A percentile compares a stretch with the other conserved stretches of the same genome.
Evolutionary conservation across 1,140 invertebrate genomes (phyloP).

Genomic region (Macrobrachium nipponense): DNA sequence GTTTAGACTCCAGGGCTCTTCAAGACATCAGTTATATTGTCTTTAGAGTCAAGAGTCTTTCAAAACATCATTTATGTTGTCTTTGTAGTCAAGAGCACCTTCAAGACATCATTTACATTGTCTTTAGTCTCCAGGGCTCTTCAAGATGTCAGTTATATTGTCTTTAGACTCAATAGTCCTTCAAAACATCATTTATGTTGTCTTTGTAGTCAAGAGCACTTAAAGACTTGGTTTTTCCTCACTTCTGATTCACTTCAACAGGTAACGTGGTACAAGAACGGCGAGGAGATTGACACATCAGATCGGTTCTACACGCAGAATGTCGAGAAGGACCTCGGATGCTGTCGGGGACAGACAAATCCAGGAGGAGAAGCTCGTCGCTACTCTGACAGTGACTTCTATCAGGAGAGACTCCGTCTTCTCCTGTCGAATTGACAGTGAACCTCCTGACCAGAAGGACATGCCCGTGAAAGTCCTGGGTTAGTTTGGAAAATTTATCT

Average conservation of each 20-base stretch:
- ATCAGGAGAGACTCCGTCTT: constrained; percentile 28
- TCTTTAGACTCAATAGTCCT: neutral
- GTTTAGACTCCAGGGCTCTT: no score
- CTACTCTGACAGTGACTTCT: constrained; percentile 22
- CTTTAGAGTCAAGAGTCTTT: no score
- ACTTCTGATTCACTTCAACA: neutral
- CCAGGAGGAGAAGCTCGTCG: constrained; percentile 8
- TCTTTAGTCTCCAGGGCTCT: no score
- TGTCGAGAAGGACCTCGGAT: neutral
- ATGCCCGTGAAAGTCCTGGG: constrained; percentile 26
- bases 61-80: no score
- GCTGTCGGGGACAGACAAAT: neutral
- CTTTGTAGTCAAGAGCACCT: no score
- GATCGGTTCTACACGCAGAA: constrained; percentile 40
- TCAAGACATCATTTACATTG: no score
- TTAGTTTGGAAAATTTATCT: neutral
- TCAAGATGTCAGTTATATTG: neutral
- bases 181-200: neutral
- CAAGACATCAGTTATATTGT: no score
- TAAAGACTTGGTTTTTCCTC: neutral
- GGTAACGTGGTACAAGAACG: constrained; percentile 47
- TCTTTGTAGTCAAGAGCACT: no score
- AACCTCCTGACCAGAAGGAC: constrained; percentile 35
- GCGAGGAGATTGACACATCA: neutral
- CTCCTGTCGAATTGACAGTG: constrained; percentile 44